Conservation (phyloP, 1,140 invertebrate species). For the Seison nebaliae region DNA sequence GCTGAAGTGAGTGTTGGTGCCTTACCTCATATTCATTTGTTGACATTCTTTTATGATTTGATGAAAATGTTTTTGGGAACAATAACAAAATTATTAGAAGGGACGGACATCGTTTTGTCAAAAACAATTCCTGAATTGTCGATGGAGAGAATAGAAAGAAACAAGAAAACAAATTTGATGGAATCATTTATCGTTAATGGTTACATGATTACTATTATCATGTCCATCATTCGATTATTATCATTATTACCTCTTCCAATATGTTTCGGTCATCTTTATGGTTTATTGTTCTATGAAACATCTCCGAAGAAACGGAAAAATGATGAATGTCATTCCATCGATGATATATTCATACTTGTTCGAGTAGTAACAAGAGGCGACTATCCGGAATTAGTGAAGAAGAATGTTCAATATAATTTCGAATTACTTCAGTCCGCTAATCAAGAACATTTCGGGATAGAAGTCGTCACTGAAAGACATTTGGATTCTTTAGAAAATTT, state of each 20-base stretch:
- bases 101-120: too few relatives aligned
- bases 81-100: too few relatives aligned
- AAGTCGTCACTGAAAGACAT: constrained; percentile 77
- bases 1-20: too few relatives aligned
- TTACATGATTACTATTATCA: constrained; percentile 10
- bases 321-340: constrained; percentile 53
- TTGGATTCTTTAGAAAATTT: constrained; percentile 43
- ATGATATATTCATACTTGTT: constrained; percentile 79
- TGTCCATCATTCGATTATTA: constrained; percentile 17
- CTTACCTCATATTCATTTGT: too few relatives aligned
- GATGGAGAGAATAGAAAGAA: constrained; percentile 12
- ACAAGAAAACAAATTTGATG: background rate
- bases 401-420: constrained; percentile 61
- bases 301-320: constrained; percentile 70
- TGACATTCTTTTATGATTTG: too few relatives aligned
- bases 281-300: constrained; percentile 64
- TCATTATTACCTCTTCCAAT: constrained; percentile 16
- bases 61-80: too few relatives aligned
- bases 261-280: constrained; percentile 43
- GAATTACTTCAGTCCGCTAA: constrained; percentile 60
- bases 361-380: constrained; percentile 76
- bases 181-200: too few relatives aligned
- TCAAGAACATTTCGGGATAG: constrained; percentile 77
- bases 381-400: constrained; percentile 60
- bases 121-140: too few relatives aligned